phyloP scores from a whole-genome alignment of 2,888 invertebrate genomes.

The Tetramorium bicarinatum region DNA sequence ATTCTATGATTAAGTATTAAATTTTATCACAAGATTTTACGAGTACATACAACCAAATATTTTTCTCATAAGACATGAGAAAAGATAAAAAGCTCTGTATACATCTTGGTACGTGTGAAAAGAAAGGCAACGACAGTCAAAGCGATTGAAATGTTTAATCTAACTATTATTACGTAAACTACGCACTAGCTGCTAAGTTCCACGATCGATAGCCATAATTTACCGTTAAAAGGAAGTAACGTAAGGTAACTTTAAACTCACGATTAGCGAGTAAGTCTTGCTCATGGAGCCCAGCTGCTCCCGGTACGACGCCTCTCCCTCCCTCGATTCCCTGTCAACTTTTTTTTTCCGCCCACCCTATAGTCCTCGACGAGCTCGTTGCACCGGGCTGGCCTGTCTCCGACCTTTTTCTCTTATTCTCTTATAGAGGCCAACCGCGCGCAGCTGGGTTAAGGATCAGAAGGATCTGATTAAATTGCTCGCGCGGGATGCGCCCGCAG shows the following conservation, averaged over 20 bases:
- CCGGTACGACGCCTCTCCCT: slow-evolving; percentile 34
- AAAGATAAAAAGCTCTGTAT: slow-evolving; percentile 24
- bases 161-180: slow-evolving; percentile 46
- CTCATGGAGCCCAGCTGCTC: slow-evolving; percentile 66
- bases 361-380: slow-evolving; percentile 40
- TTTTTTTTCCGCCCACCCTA: slow-evolving; percentile 12
- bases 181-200: slow-evolving; percentile 53
- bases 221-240: slow-evolving; percentile 52
- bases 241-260: slow-evolving; percentile 53
- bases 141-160: slow-evolving; percentile 23
- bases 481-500: slow-evolving; percentile 70
- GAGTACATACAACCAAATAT: background rate
- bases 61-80: background rate
- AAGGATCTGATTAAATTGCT: slow-evolving; percentile 76
- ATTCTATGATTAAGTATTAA: background rate
- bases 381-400: slow-evolving; percentile 37
- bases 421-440: slow-evolving; percentile 62
- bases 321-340: slow-evolving; percentile 1
- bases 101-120: slow-evolving; percentile 11
- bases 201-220: slow-evolving; percentile 53
- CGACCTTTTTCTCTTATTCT: slow-evolving; percentile 47
- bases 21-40: background rate
- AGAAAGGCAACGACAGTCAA: slow-evolving; percentile 21
- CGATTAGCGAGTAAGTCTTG: slow-evolving; percentile 67
- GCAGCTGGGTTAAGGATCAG: slow-evolving; percentile 78